phyloP scores from a whole-genome alignment of 2,113 vertebrate genomes.

The Tinamus guttatus region DNA sequence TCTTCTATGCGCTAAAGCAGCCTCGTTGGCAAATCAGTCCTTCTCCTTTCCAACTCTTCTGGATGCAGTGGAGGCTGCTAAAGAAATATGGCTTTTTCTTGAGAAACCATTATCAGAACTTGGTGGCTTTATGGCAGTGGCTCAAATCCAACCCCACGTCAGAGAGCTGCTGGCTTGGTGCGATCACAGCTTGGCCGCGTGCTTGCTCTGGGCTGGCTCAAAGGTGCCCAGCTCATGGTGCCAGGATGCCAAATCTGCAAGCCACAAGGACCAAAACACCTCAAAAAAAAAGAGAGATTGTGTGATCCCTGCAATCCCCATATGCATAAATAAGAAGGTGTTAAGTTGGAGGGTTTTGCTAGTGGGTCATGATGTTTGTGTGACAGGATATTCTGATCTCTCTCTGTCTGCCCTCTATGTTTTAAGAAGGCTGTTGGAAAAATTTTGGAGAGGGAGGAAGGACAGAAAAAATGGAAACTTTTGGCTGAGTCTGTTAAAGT shows the following conservation, averaged over 20 bases:
- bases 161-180: neutral
- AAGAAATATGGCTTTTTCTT: neutral
- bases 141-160: neutral
- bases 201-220: neutral
- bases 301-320: too few species aligned
- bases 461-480: neutral
- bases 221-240: neutral
- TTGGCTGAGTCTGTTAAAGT: neutral
- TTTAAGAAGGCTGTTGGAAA: neutral
- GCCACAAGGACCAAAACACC: neutral
- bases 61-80: neutral
- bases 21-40: neutral
- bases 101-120: neutral
- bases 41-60: neutral
- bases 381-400: neutral
- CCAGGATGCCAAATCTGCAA: neutral
- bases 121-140: neutral
- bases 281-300: neutral
- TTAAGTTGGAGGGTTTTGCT: neutral
- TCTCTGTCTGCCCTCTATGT: neutral
- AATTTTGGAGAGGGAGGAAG: neutral
- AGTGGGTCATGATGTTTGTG: neutral
- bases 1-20: neutral
- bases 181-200: neutral
- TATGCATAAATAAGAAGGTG: too few species aligned